Base-by-base conservation (phyloP, 2,888 invertebrate genomes). In the Erebia epiphron region DNA sequence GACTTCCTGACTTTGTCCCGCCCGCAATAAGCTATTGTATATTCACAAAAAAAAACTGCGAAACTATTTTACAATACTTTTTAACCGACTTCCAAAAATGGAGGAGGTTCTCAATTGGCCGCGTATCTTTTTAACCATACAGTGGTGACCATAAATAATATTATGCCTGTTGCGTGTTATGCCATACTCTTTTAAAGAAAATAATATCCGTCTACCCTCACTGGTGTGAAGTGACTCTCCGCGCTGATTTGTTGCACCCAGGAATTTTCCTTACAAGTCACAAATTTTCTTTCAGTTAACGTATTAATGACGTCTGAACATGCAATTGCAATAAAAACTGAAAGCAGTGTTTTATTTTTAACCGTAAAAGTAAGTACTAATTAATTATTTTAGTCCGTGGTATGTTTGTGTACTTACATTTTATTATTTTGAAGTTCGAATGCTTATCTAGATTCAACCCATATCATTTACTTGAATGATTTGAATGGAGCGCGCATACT, bases 261-360 rank as follows among this genome's bases (percentile, higher is more conserved):
- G 68, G 69, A 71, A 71, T 73, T 73, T 66, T 56, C 56, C 66
- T 41, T 43, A 65, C 66, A 46, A 66, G 66, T 71, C 71, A 72
- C 68, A 69, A 72, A 76, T 73, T 74, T 72, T 70, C 68, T 71
- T 68, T 71, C 67, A 68, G 64, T 70, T 57, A 58, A 63, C 62
- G 65, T 69, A 70, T 66, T 75, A 75, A 75, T 72, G 70, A 73
- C 70, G 75, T 73, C 74, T 76, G 71, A 76, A 73, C 76, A 75
- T 75, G 78, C 76, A 73, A 78, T 52, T 70, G 68, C 66, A 67
- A 68, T 71, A 70, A 73, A 73, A 68, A 63, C 62, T 66, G 66
- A 67, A 70, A 62, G 62, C 65, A 43, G 56, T 56, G 46, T 43
- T 52, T 52, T 66, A 41, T 35, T 66, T 66, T 66, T 41, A 62